Base-by-base conservation (phyloP, 2,797 vertebrate species). In the Scleropages formosus region DNA sequence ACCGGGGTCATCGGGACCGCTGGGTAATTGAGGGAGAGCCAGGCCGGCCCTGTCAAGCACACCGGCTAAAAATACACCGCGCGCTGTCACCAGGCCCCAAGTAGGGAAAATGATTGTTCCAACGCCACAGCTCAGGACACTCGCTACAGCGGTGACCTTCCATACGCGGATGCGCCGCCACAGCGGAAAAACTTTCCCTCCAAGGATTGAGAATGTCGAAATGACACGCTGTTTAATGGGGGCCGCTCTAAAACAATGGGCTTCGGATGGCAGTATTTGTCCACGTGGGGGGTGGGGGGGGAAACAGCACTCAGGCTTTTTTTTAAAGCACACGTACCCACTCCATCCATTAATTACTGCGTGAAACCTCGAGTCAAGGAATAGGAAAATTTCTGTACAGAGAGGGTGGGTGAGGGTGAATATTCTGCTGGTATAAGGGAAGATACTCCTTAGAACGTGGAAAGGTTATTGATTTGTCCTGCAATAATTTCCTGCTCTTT, bases 401-500 rank as follows among this genome's bases (percentile, higher is more conserved):
- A 93, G 84, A 73, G 78, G 77, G 83, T 86, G 86, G 15, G 51
- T 18, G 26, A 39, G 66, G 53, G 9, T 8, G 81, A 49, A 60
- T 75, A 83, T 79, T 79, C 80, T 85, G 83, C 82, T 77, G 76
- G 70, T 83, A 84, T 78, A 84, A 87, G 84, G 49, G 78, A 85
- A 86, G 89, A 89, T 83, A 79, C 86, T 87, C 83, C 85, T 87
- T 87, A 88, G 89, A 89, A 92, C 87, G 88, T 90, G 95, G 90
- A 95, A 95, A 96, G 96, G 95, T 98, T 99, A 98, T 97, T 97
- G 96, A 96, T 98, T 96, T 94, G 95, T 95, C 94, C 94, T 94
- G 95, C 95, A 95, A 96, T 98, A 95, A 97, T 98, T 98, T 96
- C 95, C 95, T 94, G 93, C 96, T 98, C 96, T 98, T 98, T 99